Conservation (phyloP, 2,888 invertebrate genomes). For the Eupeodes luniger region DNA sequence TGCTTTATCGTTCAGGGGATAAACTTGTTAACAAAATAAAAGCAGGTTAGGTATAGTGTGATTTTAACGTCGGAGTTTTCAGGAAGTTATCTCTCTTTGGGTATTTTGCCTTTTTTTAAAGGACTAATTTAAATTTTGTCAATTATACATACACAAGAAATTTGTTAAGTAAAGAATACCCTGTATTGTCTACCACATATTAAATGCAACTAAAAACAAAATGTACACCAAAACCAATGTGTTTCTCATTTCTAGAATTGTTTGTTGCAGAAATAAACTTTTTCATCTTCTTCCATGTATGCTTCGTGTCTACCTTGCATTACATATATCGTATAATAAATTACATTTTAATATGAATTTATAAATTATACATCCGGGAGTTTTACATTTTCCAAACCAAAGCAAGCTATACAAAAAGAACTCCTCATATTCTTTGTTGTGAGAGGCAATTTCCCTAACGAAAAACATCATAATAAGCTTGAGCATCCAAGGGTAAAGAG, state of each 20-base stretch:
- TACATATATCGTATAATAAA: constrained; percentile 48
- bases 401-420: neutral
- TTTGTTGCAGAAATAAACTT: constrained; percentile 24
- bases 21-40: too few relatives aligned
- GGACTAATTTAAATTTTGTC: too few relatives aligned
- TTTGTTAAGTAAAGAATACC: neutral
- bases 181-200: neutral
- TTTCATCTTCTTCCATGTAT: neutral
- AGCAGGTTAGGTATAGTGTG: too few relatives aligned
- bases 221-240: neutral
- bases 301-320: neutral
- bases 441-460: constrained; percentile 39
- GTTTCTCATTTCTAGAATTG: neutral
- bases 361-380: constrained; percentile 72
- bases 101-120: too few relatives aligned
- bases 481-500: constrained; percentile 18
- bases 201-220: neutral
- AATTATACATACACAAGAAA: too few relatives aligned
- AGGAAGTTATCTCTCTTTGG: too few relatives aligned
- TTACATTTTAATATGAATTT: constrained; percentile 74
- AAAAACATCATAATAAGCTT: constrained; percentile 38
- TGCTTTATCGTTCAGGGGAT: too few relatives aligned
- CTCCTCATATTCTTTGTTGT: neutral
- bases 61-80: too few relatives aligned
- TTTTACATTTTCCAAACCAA: constrained; percentile 2